These are phyloP conservation scores for Meloidogyne exigua DNA, from an alignment of 1,140 invertebrate genomes.

Conservation along the genomic window DNA sequence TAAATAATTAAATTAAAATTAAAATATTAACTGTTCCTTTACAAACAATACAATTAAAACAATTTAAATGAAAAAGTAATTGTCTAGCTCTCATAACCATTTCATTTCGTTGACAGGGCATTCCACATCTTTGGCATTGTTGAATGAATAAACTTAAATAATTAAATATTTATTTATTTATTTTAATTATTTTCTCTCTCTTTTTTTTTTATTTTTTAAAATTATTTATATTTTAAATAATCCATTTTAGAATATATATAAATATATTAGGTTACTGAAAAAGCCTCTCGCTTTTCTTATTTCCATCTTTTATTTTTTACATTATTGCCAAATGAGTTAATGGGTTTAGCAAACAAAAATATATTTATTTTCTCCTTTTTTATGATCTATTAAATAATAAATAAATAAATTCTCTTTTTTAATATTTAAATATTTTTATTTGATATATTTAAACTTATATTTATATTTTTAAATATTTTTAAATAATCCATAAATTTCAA, in stretches of 20 bases:
- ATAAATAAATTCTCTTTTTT: no score
- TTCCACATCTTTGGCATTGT: conserved; percentile 20
- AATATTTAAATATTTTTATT: no score
- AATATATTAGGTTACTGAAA: background rate
- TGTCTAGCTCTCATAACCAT: conserved; percentile 27
- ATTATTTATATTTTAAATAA: background rate
- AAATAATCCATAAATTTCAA: no score
- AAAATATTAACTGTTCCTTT: background rate
- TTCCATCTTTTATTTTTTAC: background rate
- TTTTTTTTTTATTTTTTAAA: background rate
- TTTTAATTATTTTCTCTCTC: no score
- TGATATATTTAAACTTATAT: no score
- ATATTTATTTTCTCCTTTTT: background rate
- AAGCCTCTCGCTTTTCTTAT: background rate
- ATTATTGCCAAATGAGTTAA: background rate
- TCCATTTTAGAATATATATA: no score
- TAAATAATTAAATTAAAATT: background rate
- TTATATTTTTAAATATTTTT: background rate
- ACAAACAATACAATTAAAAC: conserved; percentile 24
- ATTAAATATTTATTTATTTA: background rate
- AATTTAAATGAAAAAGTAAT: conserved; percentile 30
- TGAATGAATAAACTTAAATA: conserved; percentile 8
- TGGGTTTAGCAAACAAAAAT: background rate
- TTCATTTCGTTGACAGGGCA: conserved; percentile 15
- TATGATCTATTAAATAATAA: background rate